Evolutionary conservation across 2,113 vertebrate species (phyloP).

Genomic region (Tetrax tetrax): DNA sequence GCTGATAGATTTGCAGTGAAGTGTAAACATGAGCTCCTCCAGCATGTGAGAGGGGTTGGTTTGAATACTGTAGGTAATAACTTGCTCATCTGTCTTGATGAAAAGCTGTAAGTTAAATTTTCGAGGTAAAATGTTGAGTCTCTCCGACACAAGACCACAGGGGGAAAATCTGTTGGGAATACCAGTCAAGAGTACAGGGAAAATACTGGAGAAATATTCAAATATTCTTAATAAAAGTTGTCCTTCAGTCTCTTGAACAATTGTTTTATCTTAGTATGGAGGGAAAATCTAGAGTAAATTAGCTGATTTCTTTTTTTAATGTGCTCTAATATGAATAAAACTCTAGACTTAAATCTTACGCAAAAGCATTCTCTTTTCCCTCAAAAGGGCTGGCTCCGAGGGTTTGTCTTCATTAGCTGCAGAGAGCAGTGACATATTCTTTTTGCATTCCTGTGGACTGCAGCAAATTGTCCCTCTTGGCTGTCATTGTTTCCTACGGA

Average conservation of each 20-base stretch:
- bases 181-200: not conserved
- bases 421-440: conserved; percentile 1
- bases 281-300: not conserved
- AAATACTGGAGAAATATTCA: not conserved
- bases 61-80: not conserved
- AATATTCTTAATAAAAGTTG: not conserved
- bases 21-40: not conserved
- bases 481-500: conserved; percentile 58
- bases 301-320: not conserved
- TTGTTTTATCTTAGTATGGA: not conserved
- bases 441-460: conserved; percentile 45
- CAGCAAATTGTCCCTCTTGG: conserved; percentile 53
- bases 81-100: not conserved
- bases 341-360: not conserved
- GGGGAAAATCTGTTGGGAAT: not conserved
- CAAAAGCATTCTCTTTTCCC: not conserved
- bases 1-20: not conserved
- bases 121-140: not conserved
- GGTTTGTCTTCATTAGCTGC: conserved; percentile 26
- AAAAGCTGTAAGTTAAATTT: not conserved
- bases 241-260: not conserved
- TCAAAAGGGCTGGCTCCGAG: not conserved
- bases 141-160: not conserved
- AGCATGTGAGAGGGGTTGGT: not conserved
- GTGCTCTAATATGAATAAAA: not conserved